Evolutionary conservation across 2,113 vertebrate species (phyloP).

Genomic region (Hyperoodon ampullatus): DNA sequence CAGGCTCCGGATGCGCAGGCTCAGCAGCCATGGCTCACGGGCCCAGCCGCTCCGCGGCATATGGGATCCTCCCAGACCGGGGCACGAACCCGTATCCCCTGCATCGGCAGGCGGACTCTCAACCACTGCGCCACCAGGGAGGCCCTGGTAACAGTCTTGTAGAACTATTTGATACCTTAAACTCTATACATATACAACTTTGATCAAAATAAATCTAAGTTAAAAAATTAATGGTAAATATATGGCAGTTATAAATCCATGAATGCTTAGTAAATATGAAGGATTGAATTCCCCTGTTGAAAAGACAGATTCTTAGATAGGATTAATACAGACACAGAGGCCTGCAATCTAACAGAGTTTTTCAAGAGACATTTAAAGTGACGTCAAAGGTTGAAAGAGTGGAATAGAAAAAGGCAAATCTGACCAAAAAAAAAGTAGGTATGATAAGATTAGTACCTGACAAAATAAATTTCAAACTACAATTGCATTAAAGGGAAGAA

Average conservation of each 20-base stretch:
- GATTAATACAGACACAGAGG: neutral
- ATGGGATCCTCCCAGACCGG: too few species aligned
- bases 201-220: neutral
- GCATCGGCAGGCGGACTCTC: too few species aligned
- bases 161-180: neutral
- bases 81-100: too few species aligned
- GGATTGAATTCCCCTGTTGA: neutral
- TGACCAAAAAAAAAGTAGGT: neutral
- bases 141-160: neutral
- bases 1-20: too few species aligned
- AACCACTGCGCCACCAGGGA: too few species aligned
- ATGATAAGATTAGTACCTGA: slow-evolving; percentile 13
- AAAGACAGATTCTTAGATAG: neutral
- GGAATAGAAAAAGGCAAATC: slow-evolving; percentile 1
- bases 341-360: neutral
- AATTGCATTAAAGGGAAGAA: slow-evolving; percentile 33
- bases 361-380: neutral
- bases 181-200: neutral
- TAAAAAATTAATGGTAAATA: neutral
- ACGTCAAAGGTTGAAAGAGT: neutral
- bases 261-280: slow-evolving; percentile 29
- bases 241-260: neutral
- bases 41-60: too few species aligned
- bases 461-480: neutral
- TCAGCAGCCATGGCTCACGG: too few species aligned